These are phyloP conservation scores for Drosophila hawaiiensis DNA, from an alignment of 2,888 invertebrate species.

Conservation along the genomic window DNA sequence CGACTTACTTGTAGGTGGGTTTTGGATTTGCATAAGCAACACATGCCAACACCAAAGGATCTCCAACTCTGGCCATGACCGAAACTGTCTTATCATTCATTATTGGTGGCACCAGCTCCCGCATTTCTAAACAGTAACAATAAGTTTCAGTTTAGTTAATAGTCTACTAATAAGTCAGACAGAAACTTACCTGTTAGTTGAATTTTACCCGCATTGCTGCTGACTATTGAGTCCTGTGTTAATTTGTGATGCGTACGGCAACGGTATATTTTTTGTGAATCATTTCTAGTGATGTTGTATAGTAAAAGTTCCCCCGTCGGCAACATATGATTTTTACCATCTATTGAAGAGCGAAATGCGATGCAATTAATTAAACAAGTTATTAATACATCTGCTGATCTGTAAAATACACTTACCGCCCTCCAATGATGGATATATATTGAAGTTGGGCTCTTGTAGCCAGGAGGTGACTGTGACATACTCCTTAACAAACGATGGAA, in stretches of 20 bases:
- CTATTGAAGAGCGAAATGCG: slow-evolving; percentile 70
- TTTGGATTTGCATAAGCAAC: slow-evolving; percentile 88
- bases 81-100: slow-evolving; percentile 87
- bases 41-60: slow-evolving; percentile 87
- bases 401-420: slow-evolving; percentile 85
- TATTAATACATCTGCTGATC: too few relatives aligned
- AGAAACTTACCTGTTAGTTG: slow-evolving; percentile 86
- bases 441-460: slow-evolving; percentile 87
- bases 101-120: slow-evolving; percentile 87
- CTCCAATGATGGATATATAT: slow-evolving; percentile 87
- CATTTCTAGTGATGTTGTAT: slow-evolving; percentile 87
- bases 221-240: slow-evolving; percentile 87
- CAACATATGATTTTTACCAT: slow-evolving; percentile 87
- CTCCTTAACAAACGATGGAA: slow-evolving; percentile 87
- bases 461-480: slow-evolving; percentile 87
- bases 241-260: slow-evolving; percentile 88
- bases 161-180: not conserved
- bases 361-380: not conserved
- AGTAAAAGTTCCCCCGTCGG: slow-evolving; percentile 88
- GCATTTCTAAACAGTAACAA: slow-evolving; percentile 84
- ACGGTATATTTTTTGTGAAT: slow-evolving; percentile 87
- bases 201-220: slow-evolving; percentile 87
- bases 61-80: slow-evolving; percentile 86
- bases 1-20: slow-evolving; percentile 87
- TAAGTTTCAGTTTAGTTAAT: not conserved